These are phyloP conservation scores for Threskiornis aethiopicus DNA, from an alignment of 2,797 vertebrate genomes.

Conservation along the genomic window DNA sequence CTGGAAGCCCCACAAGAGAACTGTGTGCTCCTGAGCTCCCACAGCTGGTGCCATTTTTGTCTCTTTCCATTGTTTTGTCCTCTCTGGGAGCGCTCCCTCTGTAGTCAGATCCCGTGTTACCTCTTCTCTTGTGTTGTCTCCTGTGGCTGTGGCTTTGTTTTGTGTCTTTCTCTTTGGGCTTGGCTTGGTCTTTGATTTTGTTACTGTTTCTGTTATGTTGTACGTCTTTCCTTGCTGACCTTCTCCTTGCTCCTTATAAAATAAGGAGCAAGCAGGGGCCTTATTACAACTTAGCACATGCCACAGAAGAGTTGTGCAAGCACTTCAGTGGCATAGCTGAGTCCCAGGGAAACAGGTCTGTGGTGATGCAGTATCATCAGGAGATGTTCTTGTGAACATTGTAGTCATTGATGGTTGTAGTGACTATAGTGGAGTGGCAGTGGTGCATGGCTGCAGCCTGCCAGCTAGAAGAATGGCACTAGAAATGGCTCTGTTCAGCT, in stretches of 20 bases:
- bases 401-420: rapidly evolving
- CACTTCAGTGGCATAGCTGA: not conserved
- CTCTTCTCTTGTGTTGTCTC: not conserved
- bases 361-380: not conserved
- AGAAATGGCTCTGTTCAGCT: not conserved
- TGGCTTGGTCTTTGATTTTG: not conserved
- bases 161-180: not conserved
- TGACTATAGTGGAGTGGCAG: not conserved
- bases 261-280: not conserved
- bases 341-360: not conserved
- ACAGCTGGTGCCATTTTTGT: not conserved
- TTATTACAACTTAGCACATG: not conserved
- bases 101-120: not conserved
- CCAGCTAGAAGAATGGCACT: not conserved
- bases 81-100: not conserved
- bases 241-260: not conserved
- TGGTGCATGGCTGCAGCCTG: not conserved
- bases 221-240: not conserved
- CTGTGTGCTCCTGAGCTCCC: not conserved
- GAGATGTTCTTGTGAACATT: not conserved
- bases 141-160: not conserved
- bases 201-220: not conserved
- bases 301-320: not conserved
- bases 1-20: conserved; percentile 12
- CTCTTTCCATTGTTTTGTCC: not conserved